phyloP scores from a whole-genome alignment of 2,888 invertebrate genomes.

The Acutogordius australiensis region DNA sequence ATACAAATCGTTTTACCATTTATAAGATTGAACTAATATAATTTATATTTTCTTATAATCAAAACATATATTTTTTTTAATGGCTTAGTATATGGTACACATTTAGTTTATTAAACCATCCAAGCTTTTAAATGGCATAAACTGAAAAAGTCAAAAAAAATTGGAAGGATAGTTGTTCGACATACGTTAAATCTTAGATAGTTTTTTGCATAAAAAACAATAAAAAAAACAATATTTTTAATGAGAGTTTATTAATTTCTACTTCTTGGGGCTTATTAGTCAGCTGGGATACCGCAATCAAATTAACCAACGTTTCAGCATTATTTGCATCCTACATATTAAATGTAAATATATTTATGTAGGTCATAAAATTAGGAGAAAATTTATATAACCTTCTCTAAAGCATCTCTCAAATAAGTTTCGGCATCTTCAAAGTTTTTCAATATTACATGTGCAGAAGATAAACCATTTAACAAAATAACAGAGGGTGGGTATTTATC shows the following conservation, averaged over 20 bases:
- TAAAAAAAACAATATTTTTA: background rate
- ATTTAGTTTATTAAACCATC: too few species aligned
- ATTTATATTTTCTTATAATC: too few species aligned
- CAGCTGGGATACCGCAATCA: conserved; percentile 57
- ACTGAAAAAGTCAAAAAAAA: too few species aligned
- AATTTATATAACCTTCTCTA: conserved; percentile 47
- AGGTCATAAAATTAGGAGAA: too few species aligned
- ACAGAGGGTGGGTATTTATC: conserved; percentile 59
- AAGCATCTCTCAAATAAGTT: conserved; percentile 52
- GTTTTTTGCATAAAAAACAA: background rate
- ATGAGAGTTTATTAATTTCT: too few species aligned
- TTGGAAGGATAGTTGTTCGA: too few species aligned
- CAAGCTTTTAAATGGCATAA: too few species aligned
- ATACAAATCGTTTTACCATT: too few species aligned
- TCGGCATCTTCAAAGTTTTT: conserved; percentile 66
- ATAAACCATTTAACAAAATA: conserved; percentile 61
- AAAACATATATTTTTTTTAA: too few species aligned
- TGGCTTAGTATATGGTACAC: too few species aligned
- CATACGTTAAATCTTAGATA: background rate
- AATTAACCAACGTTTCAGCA: conserved; percentile 64
- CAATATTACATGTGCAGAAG: conserved; percentile 46
- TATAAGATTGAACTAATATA: too few species aligned
- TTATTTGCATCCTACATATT: conserved; percentile 47
- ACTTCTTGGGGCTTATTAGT: conserved; percentile 61
- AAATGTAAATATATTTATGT: background rate